Evolutionary conservation across 2,888 invertebrate genomes (phyloP).

Genomic region (Nesidiocoris tenuis): DNA sequence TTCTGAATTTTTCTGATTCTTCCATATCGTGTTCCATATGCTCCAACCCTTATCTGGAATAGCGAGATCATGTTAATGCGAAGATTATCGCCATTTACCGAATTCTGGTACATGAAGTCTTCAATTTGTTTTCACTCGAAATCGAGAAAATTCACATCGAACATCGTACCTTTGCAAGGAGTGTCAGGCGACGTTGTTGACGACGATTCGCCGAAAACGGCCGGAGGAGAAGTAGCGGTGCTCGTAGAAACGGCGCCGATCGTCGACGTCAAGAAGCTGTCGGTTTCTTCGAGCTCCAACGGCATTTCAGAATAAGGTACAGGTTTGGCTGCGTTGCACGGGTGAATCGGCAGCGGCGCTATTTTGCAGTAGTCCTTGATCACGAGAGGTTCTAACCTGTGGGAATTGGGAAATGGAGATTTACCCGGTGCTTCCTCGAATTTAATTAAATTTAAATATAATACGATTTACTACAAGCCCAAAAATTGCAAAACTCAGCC

Average conservation of each 20-base stretch:
- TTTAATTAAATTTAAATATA: no score
- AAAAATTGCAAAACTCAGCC: no score
- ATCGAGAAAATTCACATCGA: no score
- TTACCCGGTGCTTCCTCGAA: no score
- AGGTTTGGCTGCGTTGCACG: conserved; percentile 57
- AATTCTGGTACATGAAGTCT: neutral
- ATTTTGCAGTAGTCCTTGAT: conserved; percentile 61
- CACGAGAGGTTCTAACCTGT: conserved; percentile 64
- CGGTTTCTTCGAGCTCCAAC: conserved; percentile 53
- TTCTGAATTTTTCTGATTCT: conserved; percentile 55
- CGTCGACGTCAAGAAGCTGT: conserved; percentile 51
- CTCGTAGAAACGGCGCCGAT: conserved; percentile 8
- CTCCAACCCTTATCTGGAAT: conserved; percentile 56
- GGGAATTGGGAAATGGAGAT: no score
- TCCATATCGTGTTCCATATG: conserved; percentile 57
- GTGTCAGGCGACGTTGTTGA: conserved; percentile 50
- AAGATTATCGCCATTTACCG: neutral
- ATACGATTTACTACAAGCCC: no score
- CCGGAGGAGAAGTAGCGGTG: conserved; percentile 2
- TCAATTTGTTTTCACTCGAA: neutral
- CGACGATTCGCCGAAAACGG: conserved; percentile 27
- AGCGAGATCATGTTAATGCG: neutral
- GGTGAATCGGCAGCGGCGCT: conserved; percentile 62
- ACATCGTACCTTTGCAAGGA: conserved; percentile 50
- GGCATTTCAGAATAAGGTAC: conserved; percentile 56